Evolutionary conservation across 2,888 invertebrate species (phyloP), one percentile per base, ranked within the genome.

Genomic region (Bembecia ichneumoniformis): DNA sequence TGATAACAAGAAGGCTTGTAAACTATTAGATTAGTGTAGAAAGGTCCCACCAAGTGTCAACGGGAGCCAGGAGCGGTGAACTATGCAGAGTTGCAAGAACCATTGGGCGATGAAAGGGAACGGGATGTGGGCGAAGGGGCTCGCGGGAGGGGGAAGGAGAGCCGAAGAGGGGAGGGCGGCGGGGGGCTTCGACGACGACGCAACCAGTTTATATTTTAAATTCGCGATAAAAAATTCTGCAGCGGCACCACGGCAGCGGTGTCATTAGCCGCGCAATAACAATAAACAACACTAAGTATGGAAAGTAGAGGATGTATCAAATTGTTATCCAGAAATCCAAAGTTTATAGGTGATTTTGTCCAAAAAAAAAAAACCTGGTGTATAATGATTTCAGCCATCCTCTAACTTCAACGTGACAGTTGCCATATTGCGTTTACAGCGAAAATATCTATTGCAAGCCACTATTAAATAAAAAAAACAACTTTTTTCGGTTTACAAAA

Each of bases 151-250:
- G 17, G 54, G 53, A 43, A 50, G 49, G 48, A 49, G 17, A 46
- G 43, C 20, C 2, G 49, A 15, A 54, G 53, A 43, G 50, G 49
- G 51, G 17, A 47, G 43, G 55, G 48, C 43, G 54, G 47, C 49
- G 47, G 43, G 52, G 53, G 52, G 53, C 53, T 28, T 28, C 28
- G 60, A 58, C 53, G 57, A 68, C 60, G 68, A 66, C 66, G 66
- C 68, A 78, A 78, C 80, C 79, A 73, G 82, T 81, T 82, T 79
- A 70, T 68, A 68, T 79, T 81, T 81, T 77, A 81, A 80, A 80
- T 81, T 82, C 74, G 79, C 81, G 78, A 82, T 82, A 82, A 82
- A 81, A 80, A 77, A 72, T 77, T 78, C 71, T 79, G 81, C 81
- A 75, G 68, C 77, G 66, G 78, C 77, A 82, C 70, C 78, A 80